Base-by-base conservation (phyloP, 64 coral and sea anemone genomes). In the Exaiptasia diaphana region DNA sequence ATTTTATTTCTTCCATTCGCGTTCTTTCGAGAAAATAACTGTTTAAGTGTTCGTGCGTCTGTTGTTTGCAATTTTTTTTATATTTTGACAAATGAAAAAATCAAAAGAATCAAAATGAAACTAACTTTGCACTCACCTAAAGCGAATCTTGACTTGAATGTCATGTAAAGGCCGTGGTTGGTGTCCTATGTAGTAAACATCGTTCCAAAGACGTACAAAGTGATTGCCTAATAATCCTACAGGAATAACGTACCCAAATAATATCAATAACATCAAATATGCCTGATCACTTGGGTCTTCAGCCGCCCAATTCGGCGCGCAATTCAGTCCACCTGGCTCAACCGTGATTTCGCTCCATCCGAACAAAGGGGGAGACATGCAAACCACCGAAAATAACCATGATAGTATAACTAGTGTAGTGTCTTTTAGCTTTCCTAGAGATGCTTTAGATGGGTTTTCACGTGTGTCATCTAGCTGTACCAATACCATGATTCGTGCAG, bases 241-340 rank as follows among this genome's bases (percentile, higher is more conserved):
- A 15, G 83, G 83, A 5, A 77, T 28, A 31, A 86, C 5, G 48
- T 52, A 77, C 26, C 71, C 83, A 0, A 67, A 40, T 12, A 77
- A 15, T 15, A 46, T 65, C 59, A 77, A 20, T 14, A 77, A 1
- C 21, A 67, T 60, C 14, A 86, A 33, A 33, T 86, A 86, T 4
- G 45, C 20, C 11, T 67, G 17, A 46, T 77, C 83, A 35, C 27
- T 49, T n/a, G 24, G 32, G 21, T 29, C 11, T 77, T n/a, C 39
- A 50, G 73, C 44, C 3, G 43, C 45, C 83, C 83, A 86, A 1
- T 86, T 49, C 18, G 73, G 73, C 20, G 83, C 73, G 22, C 83
- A 86, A 7, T 62, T 86, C 2, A 63, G 76, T 48, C 40, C 34
- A 26, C 73, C 73, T 0, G 44, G 34, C 53, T 77, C 32, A 40